Conservation (phyloP, 2,797 vertebrate genomes). For the Acanthopagrus latus region DNA sequence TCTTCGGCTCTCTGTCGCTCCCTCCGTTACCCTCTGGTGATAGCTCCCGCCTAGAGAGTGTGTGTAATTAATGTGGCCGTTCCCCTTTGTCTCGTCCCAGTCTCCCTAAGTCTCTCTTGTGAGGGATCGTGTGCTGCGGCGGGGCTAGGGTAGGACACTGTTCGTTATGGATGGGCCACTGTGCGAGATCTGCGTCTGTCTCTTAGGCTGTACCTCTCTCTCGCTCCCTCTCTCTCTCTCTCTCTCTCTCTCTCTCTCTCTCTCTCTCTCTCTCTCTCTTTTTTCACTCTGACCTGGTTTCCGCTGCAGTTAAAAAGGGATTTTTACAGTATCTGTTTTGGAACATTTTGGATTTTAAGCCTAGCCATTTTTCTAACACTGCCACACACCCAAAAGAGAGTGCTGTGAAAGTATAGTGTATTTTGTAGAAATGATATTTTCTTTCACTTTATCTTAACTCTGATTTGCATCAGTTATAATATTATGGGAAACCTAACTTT, state of each 20-base stretch:
- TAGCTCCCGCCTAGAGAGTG: conserved; percentile 75
- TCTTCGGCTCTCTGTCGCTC: conserved; percentile 66
- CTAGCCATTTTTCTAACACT: conserved; percentile 5
- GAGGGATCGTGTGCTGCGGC: conserved; percentile 68
- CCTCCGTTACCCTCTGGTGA: conserved; percentile 72
- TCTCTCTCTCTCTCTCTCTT: too few species aligned
- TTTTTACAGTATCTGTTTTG: conserved; percentile 57
- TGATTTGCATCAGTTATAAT: conserved; percentile 37
- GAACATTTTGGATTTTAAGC: conserved; percentile 50
- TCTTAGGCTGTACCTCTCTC: conserved; percentile 70
- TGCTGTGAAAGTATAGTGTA: conserved; percentile 11
- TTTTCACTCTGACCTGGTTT: conserved; percentile 75
- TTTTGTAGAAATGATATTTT: conserved; percentile 27
- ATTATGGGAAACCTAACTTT: conserved; percentile 20
- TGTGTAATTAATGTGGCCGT: conserved; percentile 83
- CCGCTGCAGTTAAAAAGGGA: conserved; percentile 45
- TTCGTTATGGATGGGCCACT: conserved; percentile 75
- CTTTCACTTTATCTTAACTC: conserved; percentile 26
- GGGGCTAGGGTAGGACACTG: conserved; percentile 67
- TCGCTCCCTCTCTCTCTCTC: conserved; percentile 48
- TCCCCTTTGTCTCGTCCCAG: conserved; percentile 80
- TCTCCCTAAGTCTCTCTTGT: conserved; percentile 71
- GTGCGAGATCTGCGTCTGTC: conserved; percentile 67
- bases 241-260: neutral
- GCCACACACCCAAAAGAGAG: neutral